Evolutionary conservation across 2,113 vertebrate genomes (phyloP).

Genomic region (Monarcha castaneiventris): DNA sequence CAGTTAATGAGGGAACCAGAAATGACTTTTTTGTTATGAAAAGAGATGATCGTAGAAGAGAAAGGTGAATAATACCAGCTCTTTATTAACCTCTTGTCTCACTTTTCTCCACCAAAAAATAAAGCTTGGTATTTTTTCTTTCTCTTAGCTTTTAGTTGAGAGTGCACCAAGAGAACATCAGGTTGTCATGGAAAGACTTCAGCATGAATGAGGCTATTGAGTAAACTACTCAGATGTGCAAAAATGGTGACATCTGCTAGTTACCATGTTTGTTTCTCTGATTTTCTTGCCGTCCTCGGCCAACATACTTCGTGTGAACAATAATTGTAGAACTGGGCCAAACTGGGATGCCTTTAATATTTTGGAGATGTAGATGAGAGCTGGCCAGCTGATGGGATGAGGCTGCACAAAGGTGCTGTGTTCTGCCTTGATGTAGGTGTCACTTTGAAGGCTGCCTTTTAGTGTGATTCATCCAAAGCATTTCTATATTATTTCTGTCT

Average conservation of each 20-base stretch:
- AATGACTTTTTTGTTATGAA: neutral
- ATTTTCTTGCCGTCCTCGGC: neutral
- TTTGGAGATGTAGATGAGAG: neutral
- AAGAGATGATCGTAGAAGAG: neutral
- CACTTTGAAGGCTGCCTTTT: neutral
- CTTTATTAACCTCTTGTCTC: neutral
- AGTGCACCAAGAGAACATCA: neutral
- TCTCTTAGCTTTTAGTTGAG: neutral
- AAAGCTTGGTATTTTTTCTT: neutral
- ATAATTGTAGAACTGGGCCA: neutral
- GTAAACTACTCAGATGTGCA: neutral
- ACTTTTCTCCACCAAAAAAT: neutral
- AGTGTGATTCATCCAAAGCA: neutral
- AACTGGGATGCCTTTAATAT: neutral
- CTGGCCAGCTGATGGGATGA: neutral
- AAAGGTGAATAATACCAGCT: neutral
- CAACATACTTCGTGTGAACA: neutral
- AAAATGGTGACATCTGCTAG: neutral
- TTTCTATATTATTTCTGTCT: neutral
- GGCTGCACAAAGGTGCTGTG: rapidly evolving
- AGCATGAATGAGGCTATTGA: neutral
- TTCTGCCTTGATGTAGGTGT: neutral
- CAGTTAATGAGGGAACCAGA: neutral
- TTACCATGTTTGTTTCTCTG: neutral
- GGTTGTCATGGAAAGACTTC: neutral